Evolutionary conservation across 2,113 vertebrate species (phyloP), one percentile per base, ranked within the genome.

Genomic region (Peromyscus californicus): DNA sequence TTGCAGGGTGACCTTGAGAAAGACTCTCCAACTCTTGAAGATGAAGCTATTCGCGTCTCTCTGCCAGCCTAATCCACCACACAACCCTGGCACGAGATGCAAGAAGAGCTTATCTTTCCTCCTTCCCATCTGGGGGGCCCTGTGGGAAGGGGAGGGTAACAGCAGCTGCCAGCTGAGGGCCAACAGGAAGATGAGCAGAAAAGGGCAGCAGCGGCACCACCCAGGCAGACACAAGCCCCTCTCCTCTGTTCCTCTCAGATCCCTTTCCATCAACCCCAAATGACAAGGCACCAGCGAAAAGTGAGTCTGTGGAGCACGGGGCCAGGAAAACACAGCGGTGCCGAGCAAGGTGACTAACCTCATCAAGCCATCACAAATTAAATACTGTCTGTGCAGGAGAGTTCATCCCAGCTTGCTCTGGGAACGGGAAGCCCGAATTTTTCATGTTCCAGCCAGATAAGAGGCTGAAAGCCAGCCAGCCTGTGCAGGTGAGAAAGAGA

Each of bases 61-160:
- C 87, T 98, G 98, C 98, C 97, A 98, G 88, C 65, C 92, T 98
- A 98, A 98, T 97, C 97, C 95, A 95, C 92, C 54, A 70, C 80
- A 92, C 94, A 97, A 89, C 79, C 83, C 94, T 97, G 98, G 97
- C 97, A 95, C 0, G 11, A 82, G 88, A 96, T 97, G 54, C 85
- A 83, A 94, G 83, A 82, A 96, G 74, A 96, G 92, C 90, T 98
- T 93, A 98, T 98, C 98, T 97, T 78, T 75, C 85, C 65, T 89
- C 91, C 80, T 90, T 92, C 65, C 92, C 96, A 96, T 95, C 96
- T 82, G 82, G 94, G 96, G 95, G 78, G 6, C 8, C 29, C 3
- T 0, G 51, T 17, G 5, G 5, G 22, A 2, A 1, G 48, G 39
- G 80, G 79, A 70, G 72, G 0, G 3, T 11, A 7, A 82, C 26